Base-by-base conservation (phyloP, 2,888 invertebrate genomes). In the Scaptodrosophila latifasciaeformis region DNA sequence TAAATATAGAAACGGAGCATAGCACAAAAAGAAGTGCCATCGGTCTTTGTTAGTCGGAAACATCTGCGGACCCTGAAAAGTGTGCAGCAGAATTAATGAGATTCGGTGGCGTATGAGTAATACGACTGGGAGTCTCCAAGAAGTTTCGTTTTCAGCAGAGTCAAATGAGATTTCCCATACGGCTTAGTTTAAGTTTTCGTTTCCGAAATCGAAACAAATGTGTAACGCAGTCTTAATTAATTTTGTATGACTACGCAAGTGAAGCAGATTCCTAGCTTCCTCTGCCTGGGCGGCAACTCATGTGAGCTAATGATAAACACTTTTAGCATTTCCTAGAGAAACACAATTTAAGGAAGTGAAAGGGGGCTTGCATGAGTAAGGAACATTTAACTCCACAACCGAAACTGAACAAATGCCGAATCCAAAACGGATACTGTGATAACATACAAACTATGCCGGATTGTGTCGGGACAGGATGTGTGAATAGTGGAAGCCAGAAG, bases 241-340 rank as follows among this genome's bases (percentile, higher is more conserved):
- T 34, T 10, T 34, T 18, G 5, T 24, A 42, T 42, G 42, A 42
- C 24, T 27, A 24, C 27, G 42, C 42, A 42, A 40, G 21, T 40
- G 40, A 19, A 6, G 2, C 21, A 40, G 21, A n/a, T n/a, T n/a
- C n/a, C n/a, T n/a, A n/a, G n/a, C n/a, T n/a, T n/a, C n/a, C 24
- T 27, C 12, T 2, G 24, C 6, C 19, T 31, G 19, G 18, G 15
- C 19, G n/a, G 29, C 48, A 39, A 48, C 39, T 48, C 48, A 48
- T 48, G 39, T 48, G 48, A 37, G 30, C 37, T 48, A 30, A 39
- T 48, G 48, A 48, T 48, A 48, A 48, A 37, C 37, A 48, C 37
- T 17, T 37, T 37, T 18, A 2, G 13, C 17, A 6, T 37, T 15
- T 0, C 37, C 37, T n/a, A n/a, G n/a, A 34, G 37, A 12, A 37